Base-by-base conservation (phyloP, 2,797 vertebrate genomes). In the Kryptolebias ocellatus region DNA sequence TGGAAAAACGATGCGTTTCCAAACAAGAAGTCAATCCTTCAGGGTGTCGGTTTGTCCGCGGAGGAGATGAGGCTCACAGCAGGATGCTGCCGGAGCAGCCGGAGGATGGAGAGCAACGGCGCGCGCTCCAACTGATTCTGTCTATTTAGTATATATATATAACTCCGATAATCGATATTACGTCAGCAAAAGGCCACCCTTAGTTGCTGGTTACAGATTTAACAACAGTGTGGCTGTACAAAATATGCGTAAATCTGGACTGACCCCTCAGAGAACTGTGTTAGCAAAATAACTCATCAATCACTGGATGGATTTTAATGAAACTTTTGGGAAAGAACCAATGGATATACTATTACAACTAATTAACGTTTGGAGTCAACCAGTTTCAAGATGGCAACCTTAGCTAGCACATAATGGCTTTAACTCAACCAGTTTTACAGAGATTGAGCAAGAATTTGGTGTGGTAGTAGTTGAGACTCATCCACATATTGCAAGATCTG, bases 161-260 rank as follows among this genome's bases (percentile, higher is more conserved):
- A 66, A 76, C 80, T 84, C 64, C 45, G 20, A 81, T 78, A 80
- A 87, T 89, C 83, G 66, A 87, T 90, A 81, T 71, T 76, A 78
- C 83, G 85, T 89, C 83, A 86, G 72, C 60, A 59, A 70, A 67
- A 24, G 67, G 62, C 64, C 77, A 72, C 64, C 39, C 45, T 79
- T 82, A 67, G 72, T 78, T 62, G 64, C 55, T 42, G 59, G 77
- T 72, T 50, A 17, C 57, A 20, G 37, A 28, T 29, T 58, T 61
- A n/a, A 4, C 45, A 28, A 27, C 72, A 66, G 37, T 27, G 12
- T 12, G 47, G 27, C 17, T 0, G 2, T 51, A 70, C 17, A 16
- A 55, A 54, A 54, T 14, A 24, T 53, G 31, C 9, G 51, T 18
- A n/a, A 64, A 39, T 39, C 10, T 39, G 37, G 10, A 11, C 10